Evolutionary conservation across 1,140 invertebrate genomes (phyloP).

Genomic region (Mercenaria mercenaria): DNA sequence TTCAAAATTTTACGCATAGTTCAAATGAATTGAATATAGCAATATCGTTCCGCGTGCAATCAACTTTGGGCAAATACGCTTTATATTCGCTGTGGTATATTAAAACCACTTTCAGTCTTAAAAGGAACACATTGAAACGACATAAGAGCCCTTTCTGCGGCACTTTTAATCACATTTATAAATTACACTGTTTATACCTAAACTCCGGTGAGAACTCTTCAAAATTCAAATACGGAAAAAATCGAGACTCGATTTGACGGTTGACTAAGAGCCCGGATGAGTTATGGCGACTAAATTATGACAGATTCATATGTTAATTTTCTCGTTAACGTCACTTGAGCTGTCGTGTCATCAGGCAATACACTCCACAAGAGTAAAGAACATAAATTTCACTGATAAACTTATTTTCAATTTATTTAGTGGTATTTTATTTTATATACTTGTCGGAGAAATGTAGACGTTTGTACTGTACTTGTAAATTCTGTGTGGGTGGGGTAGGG

Average conservation of each 20-base stretch:
- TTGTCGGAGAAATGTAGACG: too few relatives aligned
- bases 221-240: slow-evolving; percentile 51
- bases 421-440: background rate
- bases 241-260: slow-evolving; percentile 58
- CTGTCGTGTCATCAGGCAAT: slow-evolving; percentile 51
- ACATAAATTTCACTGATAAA: slow-evolving; percentile 52
- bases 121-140: background rate
- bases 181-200: slow-evolving; percentile 56
- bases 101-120: background rate
- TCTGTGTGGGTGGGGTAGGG: too few relatives aligned
- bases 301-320: slow-evolving; percentile 66
- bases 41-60: too few relatives aligned
- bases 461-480: too few relatives aligned
- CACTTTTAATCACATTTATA: slow-evolving; percentile 42
- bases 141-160: background rate
- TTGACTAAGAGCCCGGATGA: slow-evolving; percentile 41
- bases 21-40: too few relatives aligned
- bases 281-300: slow-evolving; percentile 57
- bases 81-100: too few relatives aligned
- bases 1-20: too few relatives aligned
- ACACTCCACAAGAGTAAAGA: slow-evolving; percentile 36
- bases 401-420: slow-evolving; percentile 15
- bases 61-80: too few relatives aligned
- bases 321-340: slow-evolving; percentile 51
- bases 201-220: slow-evolving; percentile 1